Base-by-base conservation (phyloP, 2,888 invertebrate genomes). In the Taenaris catops region DNA sequence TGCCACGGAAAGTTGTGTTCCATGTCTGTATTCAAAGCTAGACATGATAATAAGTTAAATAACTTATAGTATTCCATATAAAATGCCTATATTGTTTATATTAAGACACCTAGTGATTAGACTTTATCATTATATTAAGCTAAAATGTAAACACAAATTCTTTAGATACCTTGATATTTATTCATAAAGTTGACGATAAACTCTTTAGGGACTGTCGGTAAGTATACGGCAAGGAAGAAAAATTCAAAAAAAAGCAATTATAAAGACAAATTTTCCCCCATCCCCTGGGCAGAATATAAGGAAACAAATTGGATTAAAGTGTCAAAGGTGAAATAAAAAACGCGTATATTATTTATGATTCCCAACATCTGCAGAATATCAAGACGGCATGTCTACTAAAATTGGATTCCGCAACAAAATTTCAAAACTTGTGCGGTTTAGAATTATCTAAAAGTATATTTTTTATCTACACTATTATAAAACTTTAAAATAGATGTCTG, bases 311-410 rank as follows among this genome's bases (percentile, higher is more conserved):
- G 78, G 83, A 86, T 86, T 84, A 83, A 81, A 83, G 67, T 84
- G 83, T 84, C 84, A 86, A 84, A 86, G 84, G 80, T 84, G 74
- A 80, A 78, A 84, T 81, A 83, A 83, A 83, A 84, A 83, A 79
- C 53, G 59, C 57, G 66, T 55, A 60, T 68, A 71, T 72, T 70
- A 63, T 73, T 69, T 68, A 69, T 73, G 61, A 70, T 65, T 52
- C 49, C 63, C 66, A 54, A 66, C 63, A 72, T 75, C 80, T 84
- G 83, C 59, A 56, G 56, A 72, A 57, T 67, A 62, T 83, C 79
- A 78, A 48, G 55, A 49, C 52, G 36, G 34, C 34, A 35, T 12
- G 42, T 29, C 41, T 44, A 41, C 47, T 42, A 38, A 51, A 49
- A 59, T 54, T 53, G 39, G 44, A 41, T 28, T 12, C 12, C 8